A percentile compares a stretch with the other conserved stretches of the same genome.
phyloP scores from a whole-genome alignment of 1,140 invertebrate species.

The Homalodisca vitripennis region DNA sequence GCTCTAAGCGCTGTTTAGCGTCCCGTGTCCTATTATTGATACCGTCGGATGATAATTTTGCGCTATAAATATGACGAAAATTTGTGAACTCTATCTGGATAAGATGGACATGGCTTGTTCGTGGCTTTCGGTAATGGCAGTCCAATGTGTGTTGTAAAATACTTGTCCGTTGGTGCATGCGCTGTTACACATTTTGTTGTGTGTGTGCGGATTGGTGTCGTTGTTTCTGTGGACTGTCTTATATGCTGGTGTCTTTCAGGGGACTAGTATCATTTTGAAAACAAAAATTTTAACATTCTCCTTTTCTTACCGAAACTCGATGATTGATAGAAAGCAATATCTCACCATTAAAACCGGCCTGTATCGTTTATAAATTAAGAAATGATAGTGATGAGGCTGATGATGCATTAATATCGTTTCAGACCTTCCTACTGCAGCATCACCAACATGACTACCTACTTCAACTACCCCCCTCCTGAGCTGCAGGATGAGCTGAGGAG shows the following conservation, averaged over 20 bases:
- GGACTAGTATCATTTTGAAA: not conserved
- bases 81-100: too few species aligned
- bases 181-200: too few species aligned
- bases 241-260: not conserved
- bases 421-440: conserved; percentile 25
- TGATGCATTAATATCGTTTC: not conserved
- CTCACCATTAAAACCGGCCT: not conserved
- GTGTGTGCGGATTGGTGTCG: too few species aligned
- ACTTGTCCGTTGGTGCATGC: too few species aligned
- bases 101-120: too few species aligned
- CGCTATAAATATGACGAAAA: too few species aligned
- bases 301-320: not conserved
- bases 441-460: conserved; percentile 72
- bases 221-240: too few species aligned
- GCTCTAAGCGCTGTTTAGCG: too few species aligned
- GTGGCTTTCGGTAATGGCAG: too few species aligned
- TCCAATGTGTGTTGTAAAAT: too few species aligned
- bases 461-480: conserved; percentile 79
- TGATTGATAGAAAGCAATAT: not conserved
- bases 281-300: not conserved
- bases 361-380: not conserved
- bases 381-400: not conserved
- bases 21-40: too few species aligned
- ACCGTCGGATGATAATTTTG: too few species aligned
- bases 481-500: conserved; percentile 85